Evolutionary conservation across 1,140 invertebrate genomes (phyloP).

Genomic region (Oedothorax gibbosus): DNA sequence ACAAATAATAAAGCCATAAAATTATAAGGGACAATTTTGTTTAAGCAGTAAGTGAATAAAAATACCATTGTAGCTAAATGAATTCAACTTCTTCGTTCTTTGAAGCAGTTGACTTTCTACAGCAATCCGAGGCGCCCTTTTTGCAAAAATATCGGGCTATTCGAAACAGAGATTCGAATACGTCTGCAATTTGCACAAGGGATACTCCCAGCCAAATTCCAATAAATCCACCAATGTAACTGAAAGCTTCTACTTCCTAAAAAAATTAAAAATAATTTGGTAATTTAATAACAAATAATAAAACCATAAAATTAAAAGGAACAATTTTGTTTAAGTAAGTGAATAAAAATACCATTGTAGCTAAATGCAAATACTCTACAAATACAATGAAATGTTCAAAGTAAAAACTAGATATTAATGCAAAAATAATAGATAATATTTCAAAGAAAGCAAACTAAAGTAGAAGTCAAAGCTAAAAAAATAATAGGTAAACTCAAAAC

Average conservation of each 20-base stretch:
- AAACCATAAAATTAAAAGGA: neutral
- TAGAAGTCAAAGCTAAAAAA: too few species aligned
- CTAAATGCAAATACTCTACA: neutral
- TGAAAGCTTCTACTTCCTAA: conserved; percentile 24
- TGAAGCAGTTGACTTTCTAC: neutral
- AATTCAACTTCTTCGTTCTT: too few species aligned
- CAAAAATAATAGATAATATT: neutral
- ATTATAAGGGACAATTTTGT: too few species aligned
- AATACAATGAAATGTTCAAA: neutral
- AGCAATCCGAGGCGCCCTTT: neutral
- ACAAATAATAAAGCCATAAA: too few species aligned
- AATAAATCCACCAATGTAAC: conserved; percentile 33
- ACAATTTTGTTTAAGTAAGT: neutral
- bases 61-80: too few species aligned
- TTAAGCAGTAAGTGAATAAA: too few species aligned
- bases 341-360: neutral
- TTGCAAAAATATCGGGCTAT: conserved; percentile 15
- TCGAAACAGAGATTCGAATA: conserved; percentile 1
- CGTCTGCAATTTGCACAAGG: conserved; percentile 11
- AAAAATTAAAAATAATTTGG: neutral
- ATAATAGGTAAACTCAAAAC: too few species aligned
- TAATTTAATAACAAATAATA: neutral
- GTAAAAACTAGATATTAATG: neutral
- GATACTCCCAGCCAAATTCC: conserved; percentile 27
- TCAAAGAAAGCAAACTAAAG: neutral